phyloP scores from a whole-genome alignment of 2,113 vertebrate genomes.

The Xenopus tropicalis region UCB_Xtro_10.0 CM004451.2:53385001-53385500 shows the following conservation, averaged over 20 bases:
- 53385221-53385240: slow-evolving; percentile 27
- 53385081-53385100: slow-evolving; percentile 11
- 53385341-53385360: no score
- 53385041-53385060: slow-evolving; percentile 14
- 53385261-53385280: background rate
- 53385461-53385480: no score
- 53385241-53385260: slow-evolving; percentile 39
- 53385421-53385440: no score
- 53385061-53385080: background rate
- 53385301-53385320: no score
- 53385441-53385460: no score
- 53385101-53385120: slow-evolving; percentile 33
- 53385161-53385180: slow-evolving; percentile 47
- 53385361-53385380: no score
- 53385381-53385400: no score
- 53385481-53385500: no score
- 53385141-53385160: slow-evolving; percentile 43
- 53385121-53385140: slow-evolving; percentile 43
- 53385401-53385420: no score
- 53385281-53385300: no score
- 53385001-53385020: no score
- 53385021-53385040: background rate
- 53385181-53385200: slow-evolving; percentile 44
- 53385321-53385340: no score
- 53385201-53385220: slow-evolving; percentile 45